A percentile compares a stretch with the other conserved stretches of the same genome.
Conservation (phyloP, 2,113 vertebrate species). For the Strix aluco region DNA sequence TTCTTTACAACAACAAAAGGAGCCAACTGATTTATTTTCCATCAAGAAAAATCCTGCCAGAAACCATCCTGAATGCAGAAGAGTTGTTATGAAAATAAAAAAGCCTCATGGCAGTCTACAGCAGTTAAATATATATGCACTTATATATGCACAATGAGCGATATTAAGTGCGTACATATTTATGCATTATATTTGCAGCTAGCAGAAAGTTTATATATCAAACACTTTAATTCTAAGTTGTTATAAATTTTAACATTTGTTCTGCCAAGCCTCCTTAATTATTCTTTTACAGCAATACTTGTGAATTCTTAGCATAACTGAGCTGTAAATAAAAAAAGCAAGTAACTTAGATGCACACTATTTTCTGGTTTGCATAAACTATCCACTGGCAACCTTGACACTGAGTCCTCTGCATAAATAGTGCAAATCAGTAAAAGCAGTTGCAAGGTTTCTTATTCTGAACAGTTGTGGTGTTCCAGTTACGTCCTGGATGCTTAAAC, state of each 20-base stretch:
- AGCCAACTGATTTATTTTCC: not conserved
- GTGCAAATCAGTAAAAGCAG: not conserved
- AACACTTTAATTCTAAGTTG: not conserved
- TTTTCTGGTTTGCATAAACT: not conserved
- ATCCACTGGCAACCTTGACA: not conserved
- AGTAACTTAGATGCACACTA: not conserved
- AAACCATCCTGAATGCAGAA: not conserved
- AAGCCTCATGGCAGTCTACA: not conserved
- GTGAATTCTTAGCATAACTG: not conserved
- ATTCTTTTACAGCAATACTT: not conserved
- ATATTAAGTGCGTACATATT: not conserved
- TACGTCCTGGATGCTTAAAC: not conserved
- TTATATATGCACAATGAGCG: not conserved
- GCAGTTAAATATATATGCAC: not conserved
- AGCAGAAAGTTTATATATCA: not conserved
- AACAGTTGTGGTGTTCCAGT: not conserved
- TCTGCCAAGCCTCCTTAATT: not conserved
- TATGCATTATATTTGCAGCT: not conserved
- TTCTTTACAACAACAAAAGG: not conserved
- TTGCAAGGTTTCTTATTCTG: constrained; percentile 14
- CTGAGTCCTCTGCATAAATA: not conserved
- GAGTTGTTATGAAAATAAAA: not conserved
- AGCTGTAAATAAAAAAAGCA: not conserved
- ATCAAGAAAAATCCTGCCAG: not conserved
- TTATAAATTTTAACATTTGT: not conserved